phyloP scores from a whole-genome alignment of 2,113 vertebrate genomes.

The Coptodon rendalli region DNA sequence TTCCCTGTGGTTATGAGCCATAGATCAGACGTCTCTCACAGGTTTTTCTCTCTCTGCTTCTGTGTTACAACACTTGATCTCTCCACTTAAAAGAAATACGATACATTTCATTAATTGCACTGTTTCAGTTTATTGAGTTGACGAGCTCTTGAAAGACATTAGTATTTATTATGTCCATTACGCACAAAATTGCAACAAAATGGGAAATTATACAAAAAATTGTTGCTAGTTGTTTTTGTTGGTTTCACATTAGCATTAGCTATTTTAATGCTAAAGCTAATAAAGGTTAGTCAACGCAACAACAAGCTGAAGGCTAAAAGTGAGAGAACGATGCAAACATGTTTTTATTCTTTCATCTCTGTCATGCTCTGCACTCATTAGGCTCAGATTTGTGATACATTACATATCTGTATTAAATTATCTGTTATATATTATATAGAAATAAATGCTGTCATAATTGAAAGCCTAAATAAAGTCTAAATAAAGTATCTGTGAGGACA shows the following conservation, averaged over 20 bases:
- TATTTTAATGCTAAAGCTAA: neutral
- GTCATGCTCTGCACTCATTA: neutral
- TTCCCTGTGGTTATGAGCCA: neutral
- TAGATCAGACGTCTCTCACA: neutral
- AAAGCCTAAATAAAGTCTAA: neutral
- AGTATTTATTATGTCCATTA: neutral
- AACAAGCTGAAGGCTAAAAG: neutral
- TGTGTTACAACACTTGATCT: neutral
- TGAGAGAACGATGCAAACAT: neutral
- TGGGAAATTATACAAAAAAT: neutral
- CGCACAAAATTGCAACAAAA: neutral
- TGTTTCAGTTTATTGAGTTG: neutral
- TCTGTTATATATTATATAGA: neutral
- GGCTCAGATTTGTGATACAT: neutral
- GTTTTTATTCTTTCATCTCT: neutral
- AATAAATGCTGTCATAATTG: neutral
- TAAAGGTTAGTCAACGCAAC: neutral
- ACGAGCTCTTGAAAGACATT: neutral
- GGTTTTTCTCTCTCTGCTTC: neutral
- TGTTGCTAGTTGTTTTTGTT: neutral
- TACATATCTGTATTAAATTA: neutral
- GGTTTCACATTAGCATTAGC: neutral
- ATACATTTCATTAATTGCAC: neutral
- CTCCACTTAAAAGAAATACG: neutral
- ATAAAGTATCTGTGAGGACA: neutral